phyloP scores from a whole-genome alignment of 2,797 vertebrate species.

The Peromyscus aztecus region DNA sequence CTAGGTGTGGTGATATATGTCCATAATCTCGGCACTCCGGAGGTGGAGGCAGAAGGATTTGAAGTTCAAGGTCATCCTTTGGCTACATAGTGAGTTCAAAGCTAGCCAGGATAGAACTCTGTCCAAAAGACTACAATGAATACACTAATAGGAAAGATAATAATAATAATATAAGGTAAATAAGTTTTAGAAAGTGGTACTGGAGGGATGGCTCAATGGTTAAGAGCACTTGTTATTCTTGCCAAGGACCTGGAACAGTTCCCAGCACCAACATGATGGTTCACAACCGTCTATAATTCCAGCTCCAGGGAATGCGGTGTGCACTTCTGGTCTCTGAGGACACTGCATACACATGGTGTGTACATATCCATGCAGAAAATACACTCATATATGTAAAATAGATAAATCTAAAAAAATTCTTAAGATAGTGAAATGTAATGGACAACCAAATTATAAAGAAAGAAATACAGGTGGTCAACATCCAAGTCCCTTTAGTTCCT shows the following conservation, averaged over 20 bases:
- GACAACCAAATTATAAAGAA: background rate
- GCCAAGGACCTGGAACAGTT: background rate
- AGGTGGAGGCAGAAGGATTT: background rate
- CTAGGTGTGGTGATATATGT: background rate
- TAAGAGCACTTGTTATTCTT: background rate
- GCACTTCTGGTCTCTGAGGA: background rate
- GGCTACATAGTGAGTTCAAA: background rate
- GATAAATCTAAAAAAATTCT: background rate
- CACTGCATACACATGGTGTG: background rate
- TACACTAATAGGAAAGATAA: background rate
- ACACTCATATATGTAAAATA: background rate
- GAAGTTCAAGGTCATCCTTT: background rate
- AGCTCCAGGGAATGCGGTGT: background rate
- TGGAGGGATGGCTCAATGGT: background rate
- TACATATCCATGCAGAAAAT: background rate
- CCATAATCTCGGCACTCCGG: background rate
- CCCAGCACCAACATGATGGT: background rate
- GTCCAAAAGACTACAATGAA: background rate
- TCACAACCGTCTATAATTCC: background rate
- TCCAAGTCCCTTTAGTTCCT: background rate
- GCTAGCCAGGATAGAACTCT: background rate
- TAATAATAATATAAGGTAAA: too few relatives aligned
- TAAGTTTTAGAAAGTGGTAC: background rate
- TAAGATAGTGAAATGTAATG: background rate
- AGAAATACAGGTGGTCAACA: background rate